A percentile compares a stretch with the other conserved stretches of the same genome.
Evolutionary conservation across 2,797 vertebrate genomes (phyloP).

Genomic region (Sternotherus odoratus): DNA sequence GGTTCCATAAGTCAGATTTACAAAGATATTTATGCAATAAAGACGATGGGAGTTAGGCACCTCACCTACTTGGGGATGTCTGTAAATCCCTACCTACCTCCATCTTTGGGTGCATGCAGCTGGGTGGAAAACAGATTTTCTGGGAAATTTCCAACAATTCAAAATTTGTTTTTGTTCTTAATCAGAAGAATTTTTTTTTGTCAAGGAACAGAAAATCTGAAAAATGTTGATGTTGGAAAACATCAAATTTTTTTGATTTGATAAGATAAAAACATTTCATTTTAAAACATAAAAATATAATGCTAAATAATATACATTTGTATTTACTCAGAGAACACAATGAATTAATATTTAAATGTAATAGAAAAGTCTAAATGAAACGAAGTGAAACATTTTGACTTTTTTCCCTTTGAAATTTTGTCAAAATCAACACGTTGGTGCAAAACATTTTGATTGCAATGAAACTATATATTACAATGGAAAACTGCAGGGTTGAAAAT

Average conservation of each 20-base stretch:
- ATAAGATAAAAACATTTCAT: not conserved
- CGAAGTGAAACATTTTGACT: not conserved
- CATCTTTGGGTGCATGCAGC: not conserved
- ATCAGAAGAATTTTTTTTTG: not conserved
- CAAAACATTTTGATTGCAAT: slow-evolving; percentile 6
- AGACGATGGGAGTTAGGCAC: not conserved
- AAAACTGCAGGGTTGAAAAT: slow-evolving; percentile 42
- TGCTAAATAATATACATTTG: not conserved
- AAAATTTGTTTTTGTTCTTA: not conserved
- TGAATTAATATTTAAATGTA: not conserved
- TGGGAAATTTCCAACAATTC: not conserved
- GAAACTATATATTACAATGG: slow-evolving; percentile 51
- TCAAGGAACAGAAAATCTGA: not conserved
- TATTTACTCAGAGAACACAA: not conserved
- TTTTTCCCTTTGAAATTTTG: slow-evolving; percentile 1
- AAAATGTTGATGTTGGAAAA: not conserved
- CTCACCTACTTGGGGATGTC: not conserved
- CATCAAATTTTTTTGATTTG: not conserved
- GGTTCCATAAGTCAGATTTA: not conserved
- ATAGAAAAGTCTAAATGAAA: not conserved
- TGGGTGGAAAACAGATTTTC: not conserved
- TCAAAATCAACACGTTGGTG: slow-evolving; percentile 12
- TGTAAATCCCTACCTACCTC: not conserved
- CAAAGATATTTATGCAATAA: not conserved
- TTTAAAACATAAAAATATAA: not conserved